Percentiles rank a stretch among this genome's conserved stretches.
Evolutionary conservation across 2,797 vertebrate species (phyloP).

Genomic region (Falco concolor): DNA sequence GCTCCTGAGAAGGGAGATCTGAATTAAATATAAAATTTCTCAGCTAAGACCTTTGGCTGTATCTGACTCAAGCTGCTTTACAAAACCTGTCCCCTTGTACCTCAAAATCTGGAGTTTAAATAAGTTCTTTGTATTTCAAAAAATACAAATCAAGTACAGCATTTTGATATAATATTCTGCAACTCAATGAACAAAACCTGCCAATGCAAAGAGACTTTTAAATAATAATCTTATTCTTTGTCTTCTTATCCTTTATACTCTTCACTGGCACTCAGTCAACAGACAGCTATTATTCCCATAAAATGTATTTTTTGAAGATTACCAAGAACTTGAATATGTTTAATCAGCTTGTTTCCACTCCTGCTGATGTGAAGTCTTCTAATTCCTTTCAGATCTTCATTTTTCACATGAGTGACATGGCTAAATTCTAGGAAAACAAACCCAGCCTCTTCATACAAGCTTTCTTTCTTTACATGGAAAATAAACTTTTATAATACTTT

Average conservation of each 20-base stretch:
- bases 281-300: background rate
- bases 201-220: background rate
- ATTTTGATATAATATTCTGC: background rate
- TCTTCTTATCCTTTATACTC: background rate
- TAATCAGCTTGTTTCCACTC: slow-evolving; percentile 14
- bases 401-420: background rate
- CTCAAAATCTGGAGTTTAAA: background rate
- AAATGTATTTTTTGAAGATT: background rate
- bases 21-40: background rate
- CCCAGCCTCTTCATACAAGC: background rate
- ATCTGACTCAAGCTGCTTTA: background rate
- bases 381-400: background rate
- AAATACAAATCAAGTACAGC: background rate
- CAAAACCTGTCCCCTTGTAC: background rate
- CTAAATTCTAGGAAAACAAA: slow-evolving; percentile 11
- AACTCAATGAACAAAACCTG: background rate
- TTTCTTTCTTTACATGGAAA: background rate
- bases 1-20: background rate
- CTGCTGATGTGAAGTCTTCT: background rate
- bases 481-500: background rate
- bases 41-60: background rate
- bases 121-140: background rate
- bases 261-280: background rate
- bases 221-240: background rate
- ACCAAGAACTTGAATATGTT: background rate